These are phyloP conservation scores for Proisotoma minuta DNA, from an alignment of 2,888 invertebrate genomes.

Conservation along the genomic window DNA sequence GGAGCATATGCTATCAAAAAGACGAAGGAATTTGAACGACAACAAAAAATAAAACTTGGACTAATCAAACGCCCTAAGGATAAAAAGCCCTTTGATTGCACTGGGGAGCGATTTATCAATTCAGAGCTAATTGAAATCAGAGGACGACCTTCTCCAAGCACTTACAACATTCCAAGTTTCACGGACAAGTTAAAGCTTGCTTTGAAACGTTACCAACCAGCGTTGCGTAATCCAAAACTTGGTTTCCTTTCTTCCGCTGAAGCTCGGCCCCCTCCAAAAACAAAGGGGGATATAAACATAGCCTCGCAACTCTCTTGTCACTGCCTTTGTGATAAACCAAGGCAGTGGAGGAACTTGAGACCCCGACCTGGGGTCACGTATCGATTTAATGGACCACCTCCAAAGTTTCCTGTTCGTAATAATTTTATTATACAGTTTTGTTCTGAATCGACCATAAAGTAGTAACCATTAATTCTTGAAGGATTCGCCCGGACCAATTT, in stretches of 20 bases:
- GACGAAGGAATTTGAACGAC: constrained; percentile 22
- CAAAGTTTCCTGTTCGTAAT: constrained; percentile 17
- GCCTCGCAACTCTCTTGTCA: not conserved
- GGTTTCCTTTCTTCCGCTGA: constrained; percentile 39
- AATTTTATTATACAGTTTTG: not conserved
- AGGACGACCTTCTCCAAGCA: constrained; percentile 25
- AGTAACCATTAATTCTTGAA: constrained; percentile 8
- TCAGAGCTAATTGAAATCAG: constrained; percentile 15
- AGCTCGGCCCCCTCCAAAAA: constrained; percentile 13
- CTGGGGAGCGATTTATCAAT: constrained; percentile 31
- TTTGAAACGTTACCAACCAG: constrained; percentile 24
- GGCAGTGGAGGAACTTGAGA: constrained; percentile 34
- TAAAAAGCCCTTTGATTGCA: constrained; percentile 29
- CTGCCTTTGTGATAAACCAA: not conserved
- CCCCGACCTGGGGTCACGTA: constrained; percentile 29
- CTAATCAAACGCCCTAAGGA: constrained; percentile 24
- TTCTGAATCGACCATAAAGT: not conserved
- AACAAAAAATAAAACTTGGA: constrained; percentile 21
- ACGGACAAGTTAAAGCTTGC: constrained; percentile 28
- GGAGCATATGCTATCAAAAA: constrained; percentile 19
- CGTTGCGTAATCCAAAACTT: constrained; percentile 38
- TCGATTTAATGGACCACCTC: constrained; percentile 27
- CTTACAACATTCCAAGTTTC: constrained; percentile 34
- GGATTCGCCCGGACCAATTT: constrained; percentile 41
- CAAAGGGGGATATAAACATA: not conserved